Base-by-base conservation (phyloP, 2,797 vertebrate genomes). In the Thaleichthys pacificus region DNA sequence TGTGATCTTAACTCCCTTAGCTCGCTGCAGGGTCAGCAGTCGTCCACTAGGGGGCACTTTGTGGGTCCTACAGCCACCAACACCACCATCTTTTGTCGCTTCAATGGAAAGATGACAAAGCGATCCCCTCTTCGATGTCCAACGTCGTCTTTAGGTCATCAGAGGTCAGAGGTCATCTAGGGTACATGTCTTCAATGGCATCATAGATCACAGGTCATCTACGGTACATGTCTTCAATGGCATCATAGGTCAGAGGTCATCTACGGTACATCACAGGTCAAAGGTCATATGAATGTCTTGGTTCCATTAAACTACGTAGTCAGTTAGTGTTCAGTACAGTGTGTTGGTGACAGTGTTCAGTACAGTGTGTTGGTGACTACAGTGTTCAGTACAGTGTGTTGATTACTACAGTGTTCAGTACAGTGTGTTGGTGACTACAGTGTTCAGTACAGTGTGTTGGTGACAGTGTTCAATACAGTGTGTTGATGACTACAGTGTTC, bases 11-110 rank as follows among this genome's bases (percentile, higher is more conserved):
- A 6, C 2, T n/a, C 1, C 3, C 47, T 14, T 14, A 0, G 47
- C 28, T 30, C 28, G 4, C 42, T n/a, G 51, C 19, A n/a, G 60
- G 49, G 67, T 47, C 66, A 62, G 51, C 61, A 70, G n/a, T 62
- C 58, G 74, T 54, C 8, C 65, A 47, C 8, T 68, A 28, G 51
- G 42, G 61, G 62, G 28, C 7, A 22, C 21, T 60, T 15, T 9
- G 24, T 67, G 26, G 49, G 65, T n/a, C 65, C 49, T 8, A 4
- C 22, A 11, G 54, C 42, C 21, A 67, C n/a, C 22, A 26, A 49
- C 42, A 9, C 11, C 24, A 26, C 22, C 11, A 51, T 49, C 2
- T 5, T 2, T 14, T 17, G 1, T 26, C 2, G 17, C 9, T 66
- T 66, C 42, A 38, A 26, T 2, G 15, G 1, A 12, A 24, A 12